Percentiles rank a stretch among this genome's conserved stretches.
These are phyloP conservation scores for Microcebus jonahi DNA, from an alignment of 2,113 vertebrate species.

Conservation along the genomic window DNA sequence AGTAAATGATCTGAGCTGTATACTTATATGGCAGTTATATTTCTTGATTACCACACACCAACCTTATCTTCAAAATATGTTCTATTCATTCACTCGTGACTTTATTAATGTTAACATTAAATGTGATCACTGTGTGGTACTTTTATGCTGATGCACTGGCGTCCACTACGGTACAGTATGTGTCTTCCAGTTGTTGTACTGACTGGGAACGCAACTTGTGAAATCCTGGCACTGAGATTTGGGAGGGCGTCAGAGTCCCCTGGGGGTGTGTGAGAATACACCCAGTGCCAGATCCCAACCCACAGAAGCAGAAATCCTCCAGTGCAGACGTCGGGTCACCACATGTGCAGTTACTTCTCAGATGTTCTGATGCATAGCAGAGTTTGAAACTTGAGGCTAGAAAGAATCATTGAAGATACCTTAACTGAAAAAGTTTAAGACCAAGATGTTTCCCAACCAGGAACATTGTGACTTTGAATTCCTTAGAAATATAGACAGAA, in stretches of 20 bases:
- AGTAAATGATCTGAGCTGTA: background rate
- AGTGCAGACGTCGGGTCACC: background rate
- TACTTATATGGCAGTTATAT: background rate
- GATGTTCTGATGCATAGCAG: no score
- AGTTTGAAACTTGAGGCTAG: background rate
- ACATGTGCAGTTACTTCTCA: background rate
- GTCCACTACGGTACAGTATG: rapidly evolving
- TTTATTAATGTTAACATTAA: background rate
- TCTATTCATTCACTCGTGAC: background rate
- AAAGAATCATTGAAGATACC: background rate
- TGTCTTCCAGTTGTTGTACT: rapidly evolving
- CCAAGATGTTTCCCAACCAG: background rate
- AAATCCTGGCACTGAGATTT: background rate
- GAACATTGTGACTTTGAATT: background rate
- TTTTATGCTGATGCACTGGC: background rate
- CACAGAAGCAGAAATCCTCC: background rate
- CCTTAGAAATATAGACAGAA: background rate
- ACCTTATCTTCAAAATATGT: background rate
- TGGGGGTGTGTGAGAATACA: no score
- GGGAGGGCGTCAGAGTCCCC: background rate
- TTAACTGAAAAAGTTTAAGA: background rate
- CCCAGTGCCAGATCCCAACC: no score
- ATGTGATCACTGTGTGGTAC: rapidly evolving
- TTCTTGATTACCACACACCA: background rate
- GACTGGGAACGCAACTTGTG: background rate